Evolutionary conservation across 2,888 invertebrate genomes (phyloP).

Genomic region (Oxystoma pomonae): DNA sequence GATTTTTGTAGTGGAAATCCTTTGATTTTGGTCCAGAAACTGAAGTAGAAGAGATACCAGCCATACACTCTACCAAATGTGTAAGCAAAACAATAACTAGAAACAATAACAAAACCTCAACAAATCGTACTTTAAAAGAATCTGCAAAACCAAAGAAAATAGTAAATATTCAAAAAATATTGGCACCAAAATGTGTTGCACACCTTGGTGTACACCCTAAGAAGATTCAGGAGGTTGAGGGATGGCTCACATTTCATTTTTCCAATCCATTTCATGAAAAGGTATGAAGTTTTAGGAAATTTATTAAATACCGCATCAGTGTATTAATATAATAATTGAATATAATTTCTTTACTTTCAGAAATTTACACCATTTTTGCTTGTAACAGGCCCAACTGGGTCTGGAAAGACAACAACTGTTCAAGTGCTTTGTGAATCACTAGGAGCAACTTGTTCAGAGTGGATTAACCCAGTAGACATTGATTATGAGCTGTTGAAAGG

Average conservation of each 20-base stretch:
- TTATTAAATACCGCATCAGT: too few relatives aligned
- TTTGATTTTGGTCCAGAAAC: slow-evolving; percentile 36
- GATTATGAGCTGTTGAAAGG: slow-evolving; percentile 55
- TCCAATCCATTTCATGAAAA: slow-evolving; percentile 15
- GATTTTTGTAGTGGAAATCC: slow-evolving; percentile 31
- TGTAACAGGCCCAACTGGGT: slow-evolving; percentile 78
- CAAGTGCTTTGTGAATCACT: slow-evolving; percentile 62
- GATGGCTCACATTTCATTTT: slow-evolving; percentile 55
- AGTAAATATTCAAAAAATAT: slow-evolving; percentile 57
- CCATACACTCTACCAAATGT: too few relatives aligned
- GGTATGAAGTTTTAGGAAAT: slow-evolving; percentile 3
- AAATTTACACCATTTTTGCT: slow-evolving; percentile 57
- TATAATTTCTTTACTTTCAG: slow-evolving; percentile 31
- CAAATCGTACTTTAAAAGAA: too few relatives aligned
- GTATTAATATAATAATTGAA: too few relatives aligned
- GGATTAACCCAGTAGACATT: slow-evolving; percentile 77
- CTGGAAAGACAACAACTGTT: slow-evolving; percentile 76
- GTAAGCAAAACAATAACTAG: too few relatives aligned
- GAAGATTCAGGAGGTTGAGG: slow-evolving; percentile 68
- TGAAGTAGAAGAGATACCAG: slow-evolving; percentile 8
- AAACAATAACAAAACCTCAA: too few relatives aligned
- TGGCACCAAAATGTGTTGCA: slow-evolving; percentile 55
- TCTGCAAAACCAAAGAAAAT: too few relatives aligned
- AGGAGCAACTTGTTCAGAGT: slow-evolving; percentile 62
- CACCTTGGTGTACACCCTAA: slow-evolving; percentile 73